A percentile compares a stretch with the other conserved stretches of the same genome.
Evolutionary conservation across 1,140 invertebrate genomes (phyloP).

Genomic region (Lordiphosa clarofinis): DNA sequence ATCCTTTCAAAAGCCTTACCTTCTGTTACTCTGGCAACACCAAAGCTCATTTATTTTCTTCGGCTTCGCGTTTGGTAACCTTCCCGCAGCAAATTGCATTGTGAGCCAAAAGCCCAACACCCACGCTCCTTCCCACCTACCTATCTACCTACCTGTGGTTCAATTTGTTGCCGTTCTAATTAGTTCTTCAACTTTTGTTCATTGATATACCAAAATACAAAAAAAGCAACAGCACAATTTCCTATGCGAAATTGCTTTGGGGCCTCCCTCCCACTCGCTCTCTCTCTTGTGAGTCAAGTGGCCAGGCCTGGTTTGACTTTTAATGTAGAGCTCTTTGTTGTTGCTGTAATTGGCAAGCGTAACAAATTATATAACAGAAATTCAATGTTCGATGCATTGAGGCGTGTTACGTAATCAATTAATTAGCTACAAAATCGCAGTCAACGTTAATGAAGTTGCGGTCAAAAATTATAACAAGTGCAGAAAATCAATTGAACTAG

Average conservation of each 20-base stretch:
- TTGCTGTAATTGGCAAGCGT: conserved; percentile 63
- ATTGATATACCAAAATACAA: conserved; percentile 15
- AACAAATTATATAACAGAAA: conserved; percentile 55
- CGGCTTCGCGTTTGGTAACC: too few species aligned
- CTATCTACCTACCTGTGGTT: conserved; percentile 17
- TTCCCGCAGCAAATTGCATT: too few species aligned
- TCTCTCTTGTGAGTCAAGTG: conserved; percentile 26
- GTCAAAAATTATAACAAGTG: conserved; percentile 33
- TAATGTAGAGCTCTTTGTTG: conserved; percentile 8
- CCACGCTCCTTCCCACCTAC: too few species aligned
- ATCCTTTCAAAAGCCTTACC: too few species aligned
- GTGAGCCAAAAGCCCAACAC: not conserved
- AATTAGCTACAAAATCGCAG: conserved; percentile 70
- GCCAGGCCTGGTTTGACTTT: conserved; percentile 5
- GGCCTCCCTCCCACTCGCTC: too few species aligned
- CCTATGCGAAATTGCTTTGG: too few species aligned
- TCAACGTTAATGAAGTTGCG: conserved; percentile 65
- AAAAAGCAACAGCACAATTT: not conserved
- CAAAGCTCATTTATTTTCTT: too few species aligned
- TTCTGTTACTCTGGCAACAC: too few species aligned
- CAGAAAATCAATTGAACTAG: conserved; percentile 9
- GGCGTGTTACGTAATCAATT: conserved; percentile 70
- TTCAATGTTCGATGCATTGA: conserved; percentile 51
- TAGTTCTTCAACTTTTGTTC: conserved; percentile 55
- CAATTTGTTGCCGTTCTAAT: conserved; percentile 54